Evolutionary conservation across 2,797 vertebrate genomes (phyloP), one percentile per base, ranked within the genome.

Genomic region (Amblyopsis hoosieri): DNA sequence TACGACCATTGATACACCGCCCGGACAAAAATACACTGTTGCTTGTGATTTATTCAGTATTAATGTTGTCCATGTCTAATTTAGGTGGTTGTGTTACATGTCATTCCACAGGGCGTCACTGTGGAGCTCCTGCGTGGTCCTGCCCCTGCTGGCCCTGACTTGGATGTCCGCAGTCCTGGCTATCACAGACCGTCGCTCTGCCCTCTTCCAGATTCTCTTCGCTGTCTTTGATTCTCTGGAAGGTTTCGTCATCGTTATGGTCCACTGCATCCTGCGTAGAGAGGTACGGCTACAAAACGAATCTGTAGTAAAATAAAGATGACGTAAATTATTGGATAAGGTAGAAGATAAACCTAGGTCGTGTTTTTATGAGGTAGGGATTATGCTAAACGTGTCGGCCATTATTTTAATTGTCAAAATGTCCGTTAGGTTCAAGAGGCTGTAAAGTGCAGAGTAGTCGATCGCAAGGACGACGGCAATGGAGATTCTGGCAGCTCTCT

Each of bases 101-200:
- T 54, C 50, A 1, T 61, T 54, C 61, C 85, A n/a, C 90, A 99
- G 97, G 88, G 97, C 97, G 1, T 99, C 97, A 0, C 93, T 99
- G 47, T 99, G 97, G 97, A 99, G 97, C 89, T 99, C 97, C 54
- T 99, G 98, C 0, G 98, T 99, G 74, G 97, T 99, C 62, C 87
- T 99, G 59, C 98, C 97, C n/a, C 94, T 99, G 52, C 87, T 99
- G 82, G 98, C 98, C 4, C 94, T 99, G 72, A 99, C 98, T 59
- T 99, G 98, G 98, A 99, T 99, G 98, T 99, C 98, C 0, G 98
- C 98, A 0, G 98, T 99, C 6, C 91, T 99, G 58, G 97, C 98
- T 9, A 97, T 99, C 90, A 99, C 98, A 0, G 98, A 99, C 89
- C 94, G 97, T 13, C 95, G 97, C 61, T 99, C 98, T 0, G 96